These are phyloP conservation scores for Xanthia togata DNA, from an alignment of 2,888 invertebrate species.

Conservation along the genomic window DNA sequence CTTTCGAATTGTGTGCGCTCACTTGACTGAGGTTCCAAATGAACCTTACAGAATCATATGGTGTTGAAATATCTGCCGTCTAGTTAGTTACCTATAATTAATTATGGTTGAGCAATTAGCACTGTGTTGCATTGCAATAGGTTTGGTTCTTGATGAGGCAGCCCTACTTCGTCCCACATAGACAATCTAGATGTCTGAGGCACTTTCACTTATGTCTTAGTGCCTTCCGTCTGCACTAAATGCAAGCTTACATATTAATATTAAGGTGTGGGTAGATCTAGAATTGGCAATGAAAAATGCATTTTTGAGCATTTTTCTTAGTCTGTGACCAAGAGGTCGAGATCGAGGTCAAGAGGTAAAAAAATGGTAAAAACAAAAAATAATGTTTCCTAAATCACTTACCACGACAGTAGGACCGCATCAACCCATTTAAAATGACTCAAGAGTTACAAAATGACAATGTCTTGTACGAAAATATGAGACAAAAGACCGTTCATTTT, in stretches of 20 bases:
- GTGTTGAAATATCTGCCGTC: conserved; percentile 3
- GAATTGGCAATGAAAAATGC: background rate
- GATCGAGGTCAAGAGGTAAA: too few relatives aligned
- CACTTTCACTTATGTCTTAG: conserved; percentile 56
- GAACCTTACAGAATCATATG: background rate
- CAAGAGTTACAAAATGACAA: conserved; percentile 17
- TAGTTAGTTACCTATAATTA: conserved; percentile 6
- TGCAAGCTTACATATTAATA: conserved; percentile 14
- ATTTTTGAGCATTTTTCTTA: background rate
- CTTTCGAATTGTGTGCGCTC: conserved; percentile 20
- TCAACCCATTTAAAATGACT: conserved; percentile 16
- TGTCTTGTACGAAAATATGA: background rate
- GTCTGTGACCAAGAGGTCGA: background rate
- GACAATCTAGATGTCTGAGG: conserved; percentile 52
- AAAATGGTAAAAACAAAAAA: background rate
- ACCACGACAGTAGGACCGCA: background rate
- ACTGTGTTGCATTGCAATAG: background rate
- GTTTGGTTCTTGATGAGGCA: conserved; percentile 20
- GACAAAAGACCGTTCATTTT: background rate
- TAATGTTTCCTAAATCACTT: background rate
- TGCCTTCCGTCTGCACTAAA: conserved; percentile 52
- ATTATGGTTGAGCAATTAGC: conserved; percentile 21
- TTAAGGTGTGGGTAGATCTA: background rate
- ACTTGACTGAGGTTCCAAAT: background rate
- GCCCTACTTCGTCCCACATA: conserved; percentile 54